phyloP scores from a whole-genome alignment of 2,113 vertebrate species.

The Nansenia antarctica region DNA sequence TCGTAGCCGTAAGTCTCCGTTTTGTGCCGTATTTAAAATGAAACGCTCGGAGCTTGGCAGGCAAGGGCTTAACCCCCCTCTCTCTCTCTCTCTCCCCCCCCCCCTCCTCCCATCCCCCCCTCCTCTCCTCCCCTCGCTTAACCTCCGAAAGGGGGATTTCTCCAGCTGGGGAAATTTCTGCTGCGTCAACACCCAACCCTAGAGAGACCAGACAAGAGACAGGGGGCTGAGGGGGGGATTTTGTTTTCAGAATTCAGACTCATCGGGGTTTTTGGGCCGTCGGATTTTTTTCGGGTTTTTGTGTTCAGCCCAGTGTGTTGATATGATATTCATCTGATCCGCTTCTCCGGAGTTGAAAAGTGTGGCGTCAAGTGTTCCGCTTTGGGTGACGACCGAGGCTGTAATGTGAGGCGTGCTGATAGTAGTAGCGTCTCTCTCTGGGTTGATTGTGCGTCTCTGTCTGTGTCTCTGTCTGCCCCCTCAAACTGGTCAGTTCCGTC shows the following conservation, averaged over 20 bases:
- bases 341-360: constrained; percentile 47
- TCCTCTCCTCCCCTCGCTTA: constrained; percentile 70
- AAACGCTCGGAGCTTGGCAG: constrained; percentile 56
- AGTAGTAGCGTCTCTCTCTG: constrained; percentile 36
- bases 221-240: constrained; percentile 64
- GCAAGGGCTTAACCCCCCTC: constrained; percentile 66
- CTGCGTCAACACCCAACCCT: constrained; percentile 92
- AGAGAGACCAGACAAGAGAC: constrained; percentile 77
- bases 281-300: too few relatives aligned
- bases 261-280: neutral
- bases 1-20: constrained; percentile 22
- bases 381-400: constrained; percentile 30
- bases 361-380: constrained; percentile 58
- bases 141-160: constrained; percentile 89
- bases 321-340: constrained; percentile 49
- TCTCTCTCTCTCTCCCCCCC: constrained; percentile 33
- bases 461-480: constrained; percentile 80
- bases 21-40: constrained; percentile 58
- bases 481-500: constrained; percentile 79
- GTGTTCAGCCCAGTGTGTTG: neutral
- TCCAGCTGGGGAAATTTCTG: constrained; percentile 93
- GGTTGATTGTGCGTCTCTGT: constrained; percentile 75
- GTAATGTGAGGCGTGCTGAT: constrained; percentile 23
- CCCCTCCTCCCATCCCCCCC: constrained; percentile 56
- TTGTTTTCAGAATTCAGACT: constrained; percentile 48